Percentiles rank a stretch among this genome's conserved stretches.
phyloP scores from a whole-genome alignment of 2,113 vertebrate species.

The Aegotheles bennettii region DNA sequence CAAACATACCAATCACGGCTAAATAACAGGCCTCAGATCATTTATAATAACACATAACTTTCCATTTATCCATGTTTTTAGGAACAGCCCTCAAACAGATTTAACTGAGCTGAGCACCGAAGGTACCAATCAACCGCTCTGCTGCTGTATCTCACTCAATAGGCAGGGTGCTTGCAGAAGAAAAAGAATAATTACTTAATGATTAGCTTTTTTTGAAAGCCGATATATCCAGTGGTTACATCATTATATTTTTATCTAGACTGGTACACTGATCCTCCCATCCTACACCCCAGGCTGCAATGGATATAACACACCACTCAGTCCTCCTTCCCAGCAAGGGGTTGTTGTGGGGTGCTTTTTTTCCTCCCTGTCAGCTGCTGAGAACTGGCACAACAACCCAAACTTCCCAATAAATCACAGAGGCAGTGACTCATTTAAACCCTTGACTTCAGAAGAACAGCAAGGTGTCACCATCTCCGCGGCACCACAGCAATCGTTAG shows the following conservation, averaged over 20 bases:
- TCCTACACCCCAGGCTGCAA: background rate
- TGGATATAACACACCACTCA: background rate
- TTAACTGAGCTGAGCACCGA: background rate
- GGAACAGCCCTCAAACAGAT: constrained; percentile 11
- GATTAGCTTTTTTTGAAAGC: background rate
- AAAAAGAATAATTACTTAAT: background rate
- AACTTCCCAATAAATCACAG: constrained; percentile 1
- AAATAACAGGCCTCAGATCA: background rate
- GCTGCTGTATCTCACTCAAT: background rate
- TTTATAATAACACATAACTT: background rate
- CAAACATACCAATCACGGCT: background rate
- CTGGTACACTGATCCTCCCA: background rate
- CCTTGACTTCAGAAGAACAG: background rate
- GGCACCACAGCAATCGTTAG: background rate
- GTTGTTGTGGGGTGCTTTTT: background rate
- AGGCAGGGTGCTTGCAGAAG: background rate
- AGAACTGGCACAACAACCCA: background rate
- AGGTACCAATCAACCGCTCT: background rate
- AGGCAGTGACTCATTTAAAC: background rate
- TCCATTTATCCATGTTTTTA: background rate
- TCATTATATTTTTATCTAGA: background rate
- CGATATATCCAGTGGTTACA: background rate
- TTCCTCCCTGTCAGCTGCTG: background rate
- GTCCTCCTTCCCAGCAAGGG: background rate
- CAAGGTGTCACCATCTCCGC: background rate